These are phyloP conservation scores for Zaprionus africanus DNA, from an alignment of 1,140 invertebrate species.

Conservation along the genomic window DNA sequence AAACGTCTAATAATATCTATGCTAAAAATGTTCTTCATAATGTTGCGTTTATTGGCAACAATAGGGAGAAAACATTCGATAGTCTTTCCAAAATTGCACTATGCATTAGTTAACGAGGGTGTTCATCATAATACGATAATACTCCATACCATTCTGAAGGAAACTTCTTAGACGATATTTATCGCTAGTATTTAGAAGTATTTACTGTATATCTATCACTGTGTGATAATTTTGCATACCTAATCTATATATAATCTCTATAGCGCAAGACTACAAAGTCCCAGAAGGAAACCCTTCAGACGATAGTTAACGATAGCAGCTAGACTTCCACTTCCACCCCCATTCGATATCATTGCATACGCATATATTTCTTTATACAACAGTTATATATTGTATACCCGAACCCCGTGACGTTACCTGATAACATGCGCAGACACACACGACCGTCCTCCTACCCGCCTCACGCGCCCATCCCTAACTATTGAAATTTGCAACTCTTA, in stretches of 20 bases:
- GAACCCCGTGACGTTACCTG: background rate
- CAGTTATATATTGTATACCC: background rate
- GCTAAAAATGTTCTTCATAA: too few species aligned
- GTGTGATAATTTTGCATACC: background rate
- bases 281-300: background rate
- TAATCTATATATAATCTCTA: background rate
- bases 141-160: too few species aligned
- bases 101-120: too few species aligned
- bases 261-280: too few species aligned
- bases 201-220: background rate
- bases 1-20: too few species aligned
- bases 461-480: conserved; percentile 36
- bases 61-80: too few species aligned
- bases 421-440: background rate
- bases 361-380: background rate
- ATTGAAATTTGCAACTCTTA: background rate
- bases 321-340: background rate
- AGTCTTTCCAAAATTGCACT: too few species aligned
- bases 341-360: background rate
- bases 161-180: too few species aligned
- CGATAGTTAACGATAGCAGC: background rate
- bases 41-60: too few species aligned
- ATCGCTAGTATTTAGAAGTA: too few species aligned
- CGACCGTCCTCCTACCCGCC: background rate
- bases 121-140: too few species aligned